Evolutionary conservation across 2,888 invertebrate species (phyloP).

Genomic region (Caenorhabditis sp.): DNA sequence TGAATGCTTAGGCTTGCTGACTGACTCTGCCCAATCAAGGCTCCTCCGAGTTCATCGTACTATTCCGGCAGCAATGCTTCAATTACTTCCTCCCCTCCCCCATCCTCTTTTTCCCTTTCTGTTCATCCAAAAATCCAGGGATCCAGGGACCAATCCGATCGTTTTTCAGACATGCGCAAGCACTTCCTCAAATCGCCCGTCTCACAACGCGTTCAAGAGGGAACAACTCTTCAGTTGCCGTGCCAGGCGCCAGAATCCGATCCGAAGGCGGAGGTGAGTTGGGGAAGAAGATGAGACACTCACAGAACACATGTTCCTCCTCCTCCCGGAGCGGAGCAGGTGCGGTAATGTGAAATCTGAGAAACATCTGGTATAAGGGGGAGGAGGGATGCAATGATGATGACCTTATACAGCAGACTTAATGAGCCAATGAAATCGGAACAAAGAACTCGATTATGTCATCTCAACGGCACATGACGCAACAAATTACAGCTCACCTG

Average conservation of each 20-base stretch:
- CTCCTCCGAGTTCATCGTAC: neutral
- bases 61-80: too few species aligned
- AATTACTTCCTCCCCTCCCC: too few species aligned
- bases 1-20: slow-evolving; percentile 62
- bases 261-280: slow-evolving; percentile 80
- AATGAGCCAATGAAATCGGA: slow-evolving; percentile 41
- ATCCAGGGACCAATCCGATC: neutral
- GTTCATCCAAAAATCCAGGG: neutral
- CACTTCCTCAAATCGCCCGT: slow-evolving; percentile 84
- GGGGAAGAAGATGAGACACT: too few species aligned
- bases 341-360: slow-evolving; percentile 40
- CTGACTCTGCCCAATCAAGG: too few species aligned
- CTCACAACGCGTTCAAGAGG: slow-evolving; percentile 83
- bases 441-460: slow-evolving; percentile 19
- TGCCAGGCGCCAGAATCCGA: slow-evolving; percentile 84
- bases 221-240: slow-evolving; percentile 83
- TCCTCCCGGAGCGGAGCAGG: slow-evolving; percentile 23
- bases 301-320: slow-evolving; percentile 28
- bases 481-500: slow-evolving; percentile 84
- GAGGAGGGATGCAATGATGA: neutral
- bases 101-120: neutral
- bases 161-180: slow-evolving; percentile 84
- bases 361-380: slow-evolving; percentile 39
- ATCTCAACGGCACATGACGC: slow-evolving; percentile 29
- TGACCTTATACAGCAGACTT: slow-evolving; percentile 21